These are phyloP conservation scores for Hippoglossus stenolepis DNA, from an alignment of 2,113 vertebrate species.

Conservation along the genomic window DNA sequence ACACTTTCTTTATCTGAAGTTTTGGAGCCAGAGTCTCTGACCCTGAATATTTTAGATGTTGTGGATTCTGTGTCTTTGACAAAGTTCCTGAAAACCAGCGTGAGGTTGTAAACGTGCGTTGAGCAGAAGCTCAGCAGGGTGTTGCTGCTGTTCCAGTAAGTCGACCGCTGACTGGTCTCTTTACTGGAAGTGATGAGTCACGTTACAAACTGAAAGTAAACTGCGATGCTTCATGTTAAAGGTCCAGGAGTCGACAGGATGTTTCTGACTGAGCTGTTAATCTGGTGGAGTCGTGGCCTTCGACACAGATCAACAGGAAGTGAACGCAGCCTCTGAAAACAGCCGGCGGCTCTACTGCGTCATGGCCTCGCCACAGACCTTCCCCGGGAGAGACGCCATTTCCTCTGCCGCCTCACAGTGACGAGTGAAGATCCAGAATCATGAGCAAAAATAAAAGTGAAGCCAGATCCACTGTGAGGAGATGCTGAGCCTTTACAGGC, in stretches of 20 bases:
- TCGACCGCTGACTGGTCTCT: conserved; percentile 49
- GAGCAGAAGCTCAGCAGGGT: conserved; percentile 17
- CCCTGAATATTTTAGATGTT: background rate
- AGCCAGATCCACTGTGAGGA: no score
- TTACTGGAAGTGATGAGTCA: conserved; percentile 73
- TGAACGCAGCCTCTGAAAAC: conserved; percentile 13
- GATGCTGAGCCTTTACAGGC: no score
- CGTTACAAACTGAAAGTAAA: conserved; percentile 60
- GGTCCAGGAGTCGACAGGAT: conserved; percentile 17
- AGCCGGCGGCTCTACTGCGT: background rate
- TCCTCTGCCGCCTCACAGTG: background rate
- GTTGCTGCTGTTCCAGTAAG: conserved; percentile 65
- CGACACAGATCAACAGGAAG: conserved; percentile 58
- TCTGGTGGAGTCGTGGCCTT: background rate
- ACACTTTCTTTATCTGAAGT: background rate
- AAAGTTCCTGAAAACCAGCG: background rate
- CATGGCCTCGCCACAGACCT: conserved; percentile 31
- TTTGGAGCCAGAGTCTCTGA: background rate
- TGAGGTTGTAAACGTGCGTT: background rate
- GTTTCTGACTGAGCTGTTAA: conserved; percentile 12
- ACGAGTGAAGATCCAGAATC: no score
- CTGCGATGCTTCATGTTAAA: background rate
- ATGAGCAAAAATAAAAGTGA: no score
- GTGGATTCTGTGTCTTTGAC: background rate
- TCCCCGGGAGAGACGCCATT: background rate